Evolutionary conservation across 2,797 vertebrate genomes (phyloP), one percentile per base, ranked within the genome.

Genomic region (Podarcis siculus): DNA sequence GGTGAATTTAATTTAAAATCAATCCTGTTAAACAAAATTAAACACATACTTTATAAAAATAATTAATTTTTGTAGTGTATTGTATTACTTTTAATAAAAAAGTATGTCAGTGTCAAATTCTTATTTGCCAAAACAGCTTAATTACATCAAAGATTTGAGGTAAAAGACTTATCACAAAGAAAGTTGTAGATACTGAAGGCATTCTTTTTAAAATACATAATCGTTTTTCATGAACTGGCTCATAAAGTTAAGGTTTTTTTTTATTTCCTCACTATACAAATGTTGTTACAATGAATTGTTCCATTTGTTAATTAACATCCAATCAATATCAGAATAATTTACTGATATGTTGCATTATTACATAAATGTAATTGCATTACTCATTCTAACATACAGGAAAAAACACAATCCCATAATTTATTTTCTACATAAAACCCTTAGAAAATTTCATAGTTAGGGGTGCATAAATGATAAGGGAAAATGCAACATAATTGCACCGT

Each of bases 181-280:
- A 94, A 94, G 94, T 94, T 92, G 93, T 94, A 95, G 95, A 96
- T 95, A 93, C 96, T 96, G 93, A 97, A 96, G 96, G 93, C 94
- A 89, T 96, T 95, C 87, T 95, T 95, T 92, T 96, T 95, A 86
- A 97, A 97, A 96, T 96, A 97, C 95, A 96, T 94, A 96, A 96
- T 91, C 95, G 96, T 96, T 96, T 97, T 95, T 96, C 96, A 93
- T 94, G 92, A 96, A 97, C 95, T 93, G 1, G 94, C 72, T 95
- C 92, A 92, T 96, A 96, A 96, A 97, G 97, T 97, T 97, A 97
- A 49, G 97, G 97, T 98, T 96, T 67, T 96, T 98, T 96, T 98
- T 98, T 98, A 27, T 96, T 98, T 96, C 94, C 96, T 97, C 97
- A 96, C 97, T 98, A 96, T 98, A 98, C 98, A 98, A 97, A 94